Evolutionary conservation across 2,888 invertebrate genomes (phyloP), one percentile per base, ranked within the genome.

Genomic region (Watsonalla cultraria): DNA sequence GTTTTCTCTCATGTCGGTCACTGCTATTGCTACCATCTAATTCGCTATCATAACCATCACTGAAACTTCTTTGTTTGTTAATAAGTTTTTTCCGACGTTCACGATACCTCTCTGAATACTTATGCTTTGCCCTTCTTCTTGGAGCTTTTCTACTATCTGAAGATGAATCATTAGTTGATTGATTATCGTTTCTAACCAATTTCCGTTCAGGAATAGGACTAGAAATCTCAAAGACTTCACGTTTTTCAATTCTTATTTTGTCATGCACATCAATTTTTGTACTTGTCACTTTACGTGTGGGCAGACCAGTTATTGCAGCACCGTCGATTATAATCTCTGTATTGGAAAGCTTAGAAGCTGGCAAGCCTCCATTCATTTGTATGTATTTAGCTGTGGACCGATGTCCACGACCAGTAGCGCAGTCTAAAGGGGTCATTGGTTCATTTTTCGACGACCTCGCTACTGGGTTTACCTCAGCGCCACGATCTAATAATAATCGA

Each of bases 311-410:
- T 49, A 91, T 87, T 53, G 82, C 76, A 47, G 87, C 88, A 47
- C 84, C 86, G 58, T 91, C 90, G 47, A 91, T 84, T 37, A 90
- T 63, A 59, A 91, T 86, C 66, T 90, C 79, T 45, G 89, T 89
- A 62, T 89, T 86, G 7, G 91, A 79, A 49, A 96, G 82, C 71
- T 95, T 94, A 52, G 92, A 93, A 5, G 97, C 95, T 0, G 97
- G 96, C 45, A 95, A 91, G 0, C 97, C 98, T 6, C 98, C 97
- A 71, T 97, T 96, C 74, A 97, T 93, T 82, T 97, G 97, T 49
- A 98, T 91, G 80, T 96, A 96, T 83, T 98, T 98, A 35, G 98
- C 98, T 52, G 97, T 97, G 2, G 97, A 96, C 54, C 96, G 92
- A 78, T 96, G 95, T 0, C 97, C 97, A 57, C 96, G 93, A 69